These are phyloP conservation scores for Neoseiulus cucumeris DNA, from an alignment of 1,140 invertebrate genomes.

Conservation along the genomic window DNA sequence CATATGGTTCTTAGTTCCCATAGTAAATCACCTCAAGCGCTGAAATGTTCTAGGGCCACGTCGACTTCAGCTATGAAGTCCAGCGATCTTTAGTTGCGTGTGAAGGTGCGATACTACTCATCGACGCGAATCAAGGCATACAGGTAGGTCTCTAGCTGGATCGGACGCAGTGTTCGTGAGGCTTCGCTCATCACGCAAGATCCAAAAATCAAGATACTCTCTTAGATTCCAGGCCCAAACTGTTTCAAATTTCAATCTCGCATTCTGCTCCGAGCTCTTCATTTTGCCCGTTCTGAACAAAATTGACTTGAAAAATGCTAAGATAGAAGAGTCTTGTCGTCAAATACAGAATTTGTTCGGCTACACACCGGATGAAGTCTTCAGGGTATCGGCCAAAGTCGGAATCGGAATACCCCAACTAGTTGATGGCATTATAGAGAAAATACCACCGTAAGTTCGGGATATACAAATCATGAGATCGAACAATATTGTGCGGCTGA, in stretches of 20 bases:
- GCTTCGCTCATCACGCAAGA: not conserved
- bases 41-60: slow-evolving; percentile 48
- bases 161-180: not conserved
- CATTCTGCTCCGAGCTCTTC: slow-evolving; percentile 52
- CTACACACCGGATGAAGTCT: slow-evolving; percentile 44
- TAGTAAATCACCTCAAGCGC: not conserved
- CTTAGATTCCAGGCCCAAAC: slow-evolving; percentile 74
- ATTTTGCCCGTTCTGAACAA: slow-evolving; percentile 92
- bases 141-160: not conserved
- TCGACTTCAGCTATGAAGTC: slow-evolving; percentile 94
- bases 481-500: too few relatives aligned
- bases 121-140: slow-evolving; percentile 73
- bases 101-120: slow-evolving; percentile 78
- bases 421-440: slow-evolving; percentile 50
- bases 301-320: slow-evolving; percentile 76
- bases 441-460: slow-evolving; percentile 41
- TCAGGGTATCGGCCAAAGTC: slow-evolving; percentile 65
- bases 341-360: slow-evolving; percentile 70
- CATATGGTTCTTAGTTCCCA: not conserved
- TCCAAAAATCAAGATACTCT: slow-evolving; percentile 10
- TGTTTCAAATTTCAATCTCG: slow-evolving; percentile 85
- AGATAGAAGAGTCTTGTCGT: slow-evolving; percentile 52
- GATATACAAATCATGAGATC: not conserved
- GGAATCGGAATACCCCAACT: slow-evolving; percentile 56
- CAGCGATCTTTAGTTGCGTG: slow-evolving; percentile 60